phyloP scores from a whole-genome alignment of 2,888 invertebrate genomes.

The Ctenicera cuprea region DNA sequence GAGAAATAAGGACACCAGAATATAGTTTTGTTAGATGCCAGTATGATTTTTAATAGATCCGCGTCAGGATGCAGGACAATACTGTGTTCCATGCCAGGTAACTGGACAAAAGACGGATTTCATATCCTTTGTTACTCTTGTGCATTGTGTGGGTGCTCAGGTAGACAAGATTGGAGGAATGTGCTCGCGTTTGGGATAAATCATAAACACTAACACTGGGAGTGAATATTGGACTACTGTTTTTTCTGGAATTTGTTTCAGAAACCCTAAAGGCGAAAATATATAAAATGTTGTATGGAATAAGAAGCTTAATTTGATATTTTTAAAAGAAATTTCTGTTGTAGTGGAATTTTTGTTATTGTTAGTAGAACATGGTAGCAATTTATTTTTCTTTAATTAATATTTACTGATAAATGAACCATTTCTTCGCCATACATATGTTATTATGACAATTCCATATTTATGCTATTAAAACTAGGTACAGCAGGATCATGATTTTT shows the following conservation, averaged over 20 bases:
- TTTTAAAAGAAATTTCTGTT: no score
- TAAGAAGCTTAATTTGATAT: no score
- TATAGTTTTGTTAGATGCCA: conserved; percentile 62
- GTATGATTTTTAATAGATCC: conserved; percentile 68
- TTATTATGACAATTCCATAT: no score
- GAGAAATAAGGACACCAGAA: conserved; percentile 60
- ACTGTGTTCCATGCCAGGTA: conserved; percentile 69
- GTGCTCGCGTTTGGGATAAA: conserved; percentile 56
- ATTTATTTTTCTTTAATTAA: no score
- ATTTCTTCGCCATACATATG: no score
- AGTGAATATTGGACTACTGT: conserved; percentile 37
- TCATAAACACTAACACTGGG: conserved; percentile 48
- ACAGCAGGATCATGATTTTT: no score
- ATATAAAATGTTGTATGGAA: no score
- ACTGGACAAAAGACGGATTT: conserved; percentile 70
- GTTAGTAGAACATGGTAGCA: no score
- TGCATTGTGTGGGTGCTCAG: conserved; percentile 70
- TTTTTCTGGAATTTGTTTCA: not conserved
- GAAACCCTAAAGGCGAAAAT: not conserved
- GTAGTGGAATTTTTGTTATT: no score
- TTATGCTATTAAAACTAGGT: no score
- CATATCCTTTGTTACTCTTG: conserved; percentile 68
- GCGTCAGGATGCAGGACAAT: conserved; percentile 64
- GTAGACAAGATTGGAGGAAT: conserved; percentile 65
- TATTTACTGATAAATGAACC: no score